Percentiles rank a stretch among this genome's conserved stretches.
phyloP scores from a whole-genome alignment of 2,888 invertebrate genomes.

The Copidosoma aretas region DNA sequence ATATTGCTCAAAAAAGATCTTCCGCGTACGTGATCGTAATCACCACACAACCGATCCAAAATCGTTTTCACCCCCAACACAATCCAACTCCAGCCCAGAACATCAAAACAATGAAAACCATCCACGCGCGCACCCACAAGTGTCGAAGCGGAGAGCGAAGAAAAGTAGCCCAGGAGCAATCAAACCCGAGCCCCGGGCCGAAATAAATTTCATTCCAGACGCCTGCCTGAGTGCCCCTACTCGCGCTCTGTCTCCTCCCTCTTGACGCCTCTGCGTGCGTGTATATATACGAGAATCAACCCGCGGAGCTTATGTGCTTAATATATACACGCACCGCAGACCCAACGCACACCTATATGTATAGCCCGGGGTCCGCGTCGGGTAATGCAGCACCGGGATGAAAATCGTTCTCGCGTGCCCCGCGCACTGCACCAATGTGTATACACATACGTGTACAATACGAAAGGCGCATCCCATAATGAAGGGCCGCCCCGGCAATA shows the following conservation, averaged over 20 bases:
- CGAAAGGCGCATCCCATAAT: conserved; percentile 15
- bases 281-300: conserved; percentile 28
- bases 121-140: too few relatives aligned
- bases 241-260: background rate
- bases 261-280: conserved; percentile 4
- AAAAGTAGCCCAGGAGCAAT: too few relatives aligned
- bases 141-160: background rate
- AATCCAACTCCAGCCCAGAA: too few relatives aligned
- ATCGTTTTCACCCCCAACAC: too few relatives aligned
- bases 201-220: conserved; percentile 31
- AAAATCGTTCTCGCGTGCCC: conserved; percentile 23
- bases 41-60: too few relatives aligned
- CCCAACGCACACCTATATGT: too few relatives aligned
- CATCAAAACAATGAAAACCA: too few relatives aligned
- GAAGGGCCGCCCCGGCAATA: conserved; percentile 33
- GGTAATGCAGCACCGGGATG: conserved; percentile 1
- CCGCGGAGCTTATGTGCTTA: background rate
- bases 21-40: too few relatives aligned
- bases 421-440: too few relatives aligned
- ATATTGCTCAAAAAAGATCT: too few relatives aligned
- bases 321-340: too few relatives aligned
- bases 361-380: background rate
- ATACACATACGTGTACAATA: background rate
- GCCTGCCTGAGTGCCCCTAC: background rate
- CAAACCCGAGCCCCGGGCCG: background rate